phyloP scores from a whole-genome alignment of 92 coral and sea anemone genomes.

The Parazoanthus darwini region DNA sequence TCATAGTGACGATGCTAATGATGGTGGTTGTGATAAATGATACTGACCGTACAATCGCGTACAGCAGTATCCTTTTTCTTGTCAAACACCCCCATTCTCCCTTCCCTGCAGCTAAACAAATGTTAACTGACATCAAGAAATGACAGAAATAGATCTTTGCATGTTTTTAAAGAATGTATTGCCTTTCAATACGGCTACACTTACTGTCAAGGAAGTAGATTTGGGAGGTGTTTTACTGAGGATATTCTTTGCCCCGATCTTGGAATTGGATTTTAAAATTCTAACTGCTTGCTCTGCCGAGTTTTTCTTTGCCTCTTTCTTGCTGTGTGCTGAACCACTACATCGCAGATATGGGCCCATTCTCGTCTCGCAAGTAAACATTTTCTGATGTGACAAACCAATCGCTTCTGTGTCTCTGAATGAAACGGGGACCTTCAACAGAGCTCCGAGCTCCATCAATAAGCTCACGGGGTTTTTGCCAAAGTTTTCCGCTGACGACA shows the following conservation, averaged over 20 bases:
- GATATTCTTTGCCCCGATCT: not conserved
- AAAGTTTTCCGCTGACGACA: slow-evolving; percentile 40
- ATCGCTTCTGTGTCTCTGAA: not conserved
- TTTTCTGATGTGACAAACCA: slow-evolving; percentile 36
- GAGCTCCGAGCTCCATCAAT: slow-evolving; percentile 57
- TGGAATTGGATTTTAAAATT: not conserved
- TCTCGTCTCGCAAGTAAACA: slow-evolving; percentile 53
- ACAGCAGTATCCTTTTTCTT: too few relatives aligned
- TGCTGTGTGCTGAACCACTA: slow-evolving; percentile 49
- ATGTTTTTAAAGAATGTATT: too few relatives aligned
- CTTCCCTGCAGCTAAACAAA: too few relatives aligned
- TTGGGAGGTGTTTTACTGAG: not conserved
- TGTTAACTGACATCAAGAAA: too few relatives aligned
- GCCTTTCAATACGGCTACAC: not conserved
- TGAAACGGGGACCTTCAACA: slow-evolving; percentile 24
- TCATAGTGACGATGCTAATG: too few relatives aligned
- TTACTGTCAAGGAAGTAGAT: not conserved
- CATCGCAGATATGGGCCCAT: slow-evolving; percentile 49
- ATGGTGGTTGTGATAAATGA: too few relatives aligned
- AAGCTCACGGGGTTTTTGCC: slow-evolving; percentile 55
- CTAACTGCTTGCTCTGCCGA: slow-evolving; percentile 61
- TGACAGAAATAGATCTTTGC: too few relatives aligned
- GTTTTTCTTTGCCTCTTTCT: slow-evolving; percentile 66
- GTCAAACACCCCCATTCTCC: too few relatives aligned
- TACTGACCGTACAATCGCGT: too few relatives aligned